Evolutionary conservation across 2,797 vertebrate species (phyloP).

Genomic region (Tangara arthus): DNA sequence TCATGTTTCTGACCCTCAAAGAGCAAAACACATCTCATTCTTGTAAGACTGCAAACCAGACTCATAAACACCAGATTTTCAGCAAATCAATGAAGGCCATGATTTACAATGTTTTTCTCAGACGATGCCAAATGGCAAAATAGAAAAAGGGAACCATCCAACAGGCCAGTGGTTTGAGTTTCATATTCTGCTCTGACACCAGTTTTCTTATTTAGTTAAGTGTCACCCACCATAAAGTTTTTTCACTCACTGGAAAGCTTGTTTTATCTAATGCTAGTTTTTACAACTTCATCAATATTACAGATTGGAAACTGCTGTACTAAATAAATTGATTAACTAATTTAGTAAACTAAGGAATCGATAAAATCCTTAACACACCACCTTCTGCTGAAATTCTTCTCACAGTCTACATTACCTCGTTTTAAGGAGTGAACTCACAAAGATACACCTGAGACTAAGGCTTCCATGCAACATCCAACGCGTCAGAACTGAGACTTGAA

Average conservation of each 20-base stretch:
- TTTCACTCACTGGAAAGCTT: background rate
- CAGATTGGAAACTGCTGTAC: background rate
- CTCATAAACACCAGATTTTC: background rate
- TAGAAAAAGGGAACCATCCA: background rate
- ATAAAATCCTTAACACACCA: background rate
- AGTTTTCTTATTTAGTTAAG: accelerated
- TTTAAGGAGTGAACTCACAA: background rate
- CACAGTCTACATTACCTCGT: accelerated
- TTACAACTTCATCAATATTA: background rate
- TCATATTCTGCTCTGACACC: background rate
- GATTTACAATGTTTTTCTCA: background rate
- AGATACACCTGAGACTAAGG: accelerated
- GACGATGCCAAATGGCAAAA: background rate
- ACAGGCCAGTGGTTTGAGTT: background rate
- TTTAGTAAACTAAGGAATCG: background rate
- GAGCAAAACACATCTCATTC: background rate
- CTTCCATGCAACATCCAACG: accelerated
- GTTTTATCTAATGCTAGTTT: background rate
- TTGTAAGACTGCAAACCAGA: background rate
- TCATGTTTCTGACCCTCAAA: background rate
- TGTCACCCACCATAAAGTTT: background rate
- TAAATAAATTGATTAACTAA: background rate
- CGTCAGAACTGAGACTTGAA: background rate
- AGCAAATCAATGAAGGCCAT: background rate
- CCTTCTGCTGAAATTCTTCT: background rate